Percentiles rank a stretch among this genome's conserved stretches.
phyloP scores from a whole-genome alignment of 1,140 invertebrate species.

The Asobara japonica region DNA sequence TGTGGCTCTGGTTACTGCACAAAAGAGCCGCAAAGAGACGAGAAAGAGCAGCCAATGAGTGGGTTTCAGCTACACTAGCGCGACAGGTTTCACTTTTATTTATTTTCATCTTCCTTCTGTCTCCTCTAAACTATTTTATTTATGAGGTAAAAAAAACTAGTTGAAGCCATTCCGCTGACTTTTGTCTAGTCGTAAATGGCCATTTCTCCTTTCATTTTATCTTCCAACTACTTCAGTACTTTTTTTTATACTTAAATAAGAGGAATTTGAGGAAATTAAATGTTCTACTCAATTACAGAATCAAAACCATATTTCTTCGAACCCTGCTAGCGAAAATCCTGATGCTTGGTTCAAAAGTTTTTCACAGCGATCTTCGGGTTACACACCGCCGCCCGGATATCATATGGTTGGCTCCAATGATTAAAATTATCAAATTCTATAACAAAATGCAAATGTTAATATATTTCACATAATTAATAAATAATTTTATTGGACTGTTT shows the following conservation, averaged over 20 bases:
- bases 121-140: background rate
- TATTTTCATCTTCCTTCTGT: background rate
- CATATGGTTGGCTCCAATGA: background rate
- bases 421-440: background rate
- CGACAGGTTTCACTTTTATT: constrained; percentile 3
- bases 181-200: background rate
- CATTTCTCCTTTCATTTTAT: no score
- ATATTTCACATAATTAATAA: background rate
- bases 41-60: constrained; percentile 17
- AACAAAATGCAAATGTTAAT: background rate
- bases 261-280: background rate
- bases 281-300: background rate
- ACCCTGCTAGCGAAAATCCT: background rate
- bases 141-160: background rate
- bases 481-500: background rate
- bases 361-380: background rate
- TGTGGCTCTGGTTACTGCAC: constrained; percentile 24
- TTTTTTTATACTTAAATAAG: background rate
- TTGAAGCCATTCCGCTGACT: background rate
- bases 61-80: constrained; percentile 18
- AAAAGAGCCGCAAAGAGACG: constrained; percentile 8
- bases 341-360: background rate
- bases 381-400: background rate
- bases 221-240: background rate
- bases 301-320: background rate